Conservation (phyloP, 2,888 invertebrate species). For the Pristionchus arcanus region DNA sequence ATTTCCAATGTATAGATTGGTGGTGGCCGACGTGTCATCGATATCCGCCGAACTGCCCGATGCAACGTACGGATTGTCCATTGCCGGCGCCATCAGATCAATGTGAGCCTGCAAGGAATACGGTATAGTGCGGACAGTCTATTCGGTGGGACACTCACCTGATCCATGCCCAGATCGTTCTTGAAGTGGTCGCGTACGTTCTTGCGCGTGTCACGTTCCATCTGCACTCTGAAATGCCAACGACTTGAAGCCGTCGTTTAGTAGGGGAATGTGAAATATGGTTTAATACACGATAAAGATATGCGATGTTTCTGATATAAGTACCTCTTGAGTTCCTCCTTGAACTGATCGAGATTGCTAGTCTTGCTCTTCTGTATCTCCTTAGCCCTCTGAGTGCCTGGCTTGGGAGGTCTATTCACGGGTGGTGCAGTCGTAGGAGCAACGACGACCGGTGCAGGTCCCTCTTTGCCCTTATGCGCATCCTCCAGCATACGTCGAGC, state of each 20-base stretch:
- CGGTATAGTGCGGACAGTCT: background rate
- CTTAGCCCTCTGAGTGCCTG: conserved; percentile 68
- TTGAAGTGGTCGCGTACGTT: conserved; percentile 85
- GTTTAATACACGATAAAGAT: background rate
- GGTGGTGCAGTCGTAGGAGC: conserved; percentile 60
- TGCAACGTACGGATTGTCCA: conserved; percentile 74
- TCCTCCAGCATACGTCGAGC: conserved; percentile 73
- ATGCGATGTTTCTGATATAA: background rate
- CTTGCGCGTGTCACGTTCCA: conserved; percentile 95
- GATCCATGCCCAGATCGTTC: conserved; percentile 75
- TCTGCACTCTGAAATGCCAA: conserved; percentile 88
- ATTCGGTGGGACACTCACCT: conserved; percentile 37
- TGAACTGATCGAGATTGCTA: conserved; percentile 96
- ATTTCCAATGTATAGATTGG: conserved; percentile 97
- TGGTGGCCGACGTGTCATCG: conserved; percentile 96
- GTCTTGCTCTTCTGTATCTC: conserved; percentile 88
- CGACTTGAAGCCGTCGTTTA: conserved; percentile 8
- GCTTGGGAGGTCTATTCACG: conserved; percentile 85
- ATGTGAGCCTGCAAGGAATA: conserved; percentile 50
- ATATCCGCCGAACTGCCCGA: conserved; percentile 89
- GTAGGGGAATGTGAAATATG: background rate
- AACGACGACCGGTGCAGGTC: conserved; percentile 63
- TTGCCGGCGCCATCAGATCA: conserved; percentile 66
- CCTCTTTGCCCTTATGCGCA: conserved; percentile 66
- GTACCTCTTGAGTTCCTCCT: conserved; percentile 95